A percentile compares a stretch with the other conserved stretches of the same genome.
Evolutionary conservation across 2,797 vertebrate species (phyloP).

Genomic region (Paramormyrops hopkinsi): DNA sequence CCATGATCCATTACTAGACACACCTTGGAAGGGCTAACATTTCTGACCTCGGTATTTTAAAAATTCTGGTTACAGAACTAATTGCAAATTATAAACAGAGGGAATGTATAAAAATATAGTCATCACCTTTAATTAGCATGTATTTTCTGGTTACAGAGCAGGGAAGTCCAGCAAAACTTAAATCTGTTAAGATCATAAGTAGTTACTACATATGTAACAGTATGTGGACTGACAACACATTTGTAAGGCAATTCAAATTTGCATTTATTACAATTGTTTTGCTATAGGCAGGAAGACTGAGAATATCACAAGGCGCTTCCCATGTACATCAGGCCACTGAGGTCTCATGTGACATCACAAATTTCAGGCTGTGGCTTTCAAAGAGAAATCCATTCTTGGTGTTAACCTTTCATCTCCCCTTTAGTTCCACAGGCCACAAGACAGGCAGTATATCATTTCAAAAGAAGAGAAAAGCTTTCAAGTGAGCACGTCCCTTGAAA

Average conservation of each 20-base stretch:
- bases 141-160: background rate
- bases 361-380: conserved; percentile 32
- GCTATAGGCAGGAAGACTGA: background rate
- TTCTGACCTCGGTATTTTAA: background rate
- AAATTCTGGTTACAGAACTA: background rate
- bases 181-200: background rate
- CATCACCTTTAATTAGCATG: background rate
- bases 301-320: background rate
- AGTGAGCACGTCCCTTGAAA: conserved; percentile 48
- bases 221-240: background rate
- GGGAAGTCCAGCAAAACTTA: background rate
- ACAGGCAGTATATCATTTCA: conserved; percentile 50
- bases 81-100: background rate
- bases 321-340: conserved; percentile 18
- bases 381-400: conserved; percentile 38
- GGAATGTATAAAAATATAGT: background rate
- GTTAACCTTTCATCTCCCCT: conserved; percentile 46
- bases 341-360: conserved; percentile 28
- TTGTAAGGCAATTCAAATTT: background rate
- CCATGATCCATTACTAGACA: background rate
- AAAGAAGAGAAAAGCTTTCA: conserved; percentile 51
- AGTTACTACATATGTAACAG: background rate
- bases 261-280: background rate
- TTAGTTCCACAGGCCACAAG: conserved; percentile 40
- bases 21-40: background rate